Percentiles rank a stretch among this genome's conserved stretches.
Evolutionary conservation across 2,113 vertebrate genomes (phyloP).

Genomic region (Alethe diademata): DNA sequence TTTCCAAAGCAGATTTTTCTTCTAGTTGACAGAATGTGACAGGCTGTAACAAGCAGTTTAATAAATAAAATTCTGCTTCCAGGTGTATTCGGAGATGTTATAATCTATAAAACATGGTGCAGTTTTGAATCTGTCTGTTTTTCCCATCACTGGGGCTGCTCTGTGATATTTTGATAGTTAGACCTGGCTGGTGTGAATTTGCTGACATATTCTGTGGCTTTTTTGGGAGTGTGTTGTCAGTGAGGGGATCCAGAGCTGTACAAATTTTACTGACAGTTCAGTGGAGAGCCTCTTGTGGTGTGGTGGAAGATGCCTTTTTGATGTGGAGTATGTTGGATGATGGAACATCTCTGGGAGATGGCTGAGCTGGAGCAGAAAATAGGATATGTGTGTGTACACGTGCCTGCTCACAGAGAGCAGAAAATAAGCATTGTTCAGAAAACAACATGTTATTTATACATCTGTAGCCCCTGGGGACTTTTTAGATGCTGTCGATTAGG

Average conservation of each 20-base stretch:
- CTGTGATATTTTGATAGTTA: not conserved
- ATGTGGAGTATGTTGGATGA: not conserved
- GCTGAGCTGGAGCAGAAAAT: slow-evolving; percentile 12
- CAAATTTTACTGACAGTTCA: not conserved
- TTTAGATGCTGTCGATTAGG: not conserved
- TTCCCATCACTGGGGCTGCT: not conserved
- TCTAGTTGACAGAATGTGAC: slow-evolving; percentile 22
- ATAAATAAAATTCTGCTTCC: slow-evolving; percentile 40
- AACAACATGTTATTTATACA: not conserved
- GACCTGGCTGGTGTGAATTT: not conserved
- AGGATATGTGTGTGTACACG: fast-evolving
- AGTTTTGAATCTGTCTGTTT: not conserved
- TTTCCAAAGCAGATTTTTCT: slow-evolving; percentile 47
- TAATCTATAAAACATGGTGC: slow-evolving; percentile 30
- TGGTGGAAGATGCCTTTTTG: not conserved
- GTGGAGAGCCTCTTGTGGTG: not conserved
- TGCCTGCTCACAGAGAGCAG: not conserved
- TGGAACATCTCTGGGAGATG: not conserved
- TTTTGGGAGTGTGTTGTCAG: not conserved
- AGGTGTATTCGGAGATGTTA: slow-evolving; percentile 3
- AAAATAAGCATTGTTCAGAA: not conserved
- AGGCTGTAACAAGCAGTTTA: slow-evolving; percentile 27
- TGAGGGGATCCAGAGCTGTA: not conserved
- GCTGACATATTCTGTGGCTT: not conserved
- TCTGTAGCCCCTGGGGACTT: not conserved